Conservation (phyloP, 2,797 vertebrate genomes). For the Rhinophrynus dorsalis region DNA sequence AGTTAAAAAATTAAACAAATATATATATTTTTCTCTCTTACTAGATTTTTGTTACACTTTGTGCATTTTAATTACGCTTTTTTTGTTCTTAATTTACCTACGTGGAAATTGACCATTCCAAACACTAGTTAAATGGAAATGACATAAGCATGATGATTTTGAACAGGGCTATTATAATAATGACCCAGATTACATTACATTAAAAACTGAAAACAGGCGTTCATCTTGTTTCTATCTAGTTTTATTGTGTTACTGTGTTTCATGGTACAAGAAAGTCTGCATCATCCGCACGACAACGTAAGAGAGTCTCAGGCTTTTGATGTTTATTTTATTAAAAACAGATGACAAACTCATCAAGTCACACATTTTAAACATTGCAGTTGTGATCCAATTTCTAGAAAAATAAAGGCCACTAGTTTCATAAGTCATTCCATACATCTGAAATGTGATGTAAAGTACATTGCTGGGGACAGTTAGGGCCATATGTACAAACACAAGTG, state of each 20-base stretch:
- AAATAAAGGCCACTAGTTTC: background rate
- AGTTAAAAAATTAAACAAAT: too few relatives aligned
- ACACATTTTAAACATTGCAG: background rate
- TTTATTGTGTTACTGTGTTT: background rate
- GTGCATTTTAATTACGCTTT: too few relatives aligned
- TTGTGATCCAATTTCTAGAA: slow-evolving; percentile 4
- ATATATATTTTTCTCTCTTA: too few relatives aligned
- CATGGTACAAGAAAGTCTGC: background rate
- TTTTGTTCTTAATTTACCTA: too few relatives aligned
- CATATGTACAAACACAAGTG: too few relatives aligned
- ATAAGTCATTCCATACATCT: slow-evolving; percentile 1
- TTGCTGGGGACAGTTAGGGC: background rate
- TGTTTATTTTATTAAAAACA: slow-evolving; percentile 6
- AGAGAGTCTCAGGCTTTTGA: background rate
- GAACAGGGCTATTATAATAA: background rate
- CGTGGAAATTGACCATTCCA: background rate
- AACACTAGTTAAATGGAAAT: background rate
- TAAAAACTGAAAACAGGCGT: too few relatives aligned
- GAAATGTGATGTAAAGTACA: background rate
- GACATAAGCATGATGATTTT: background rate
- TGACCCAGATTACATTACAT: background rate
- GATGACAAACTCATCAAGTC: background rate
- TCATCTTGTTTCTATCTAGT: background rate
- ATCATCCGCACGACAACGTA: background rate
- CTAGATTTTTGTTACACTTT: too few relatives aligned